Conservation (phyloP, 1,140 invertebrate genomes). For the Solenopsis invicta region DNA sequence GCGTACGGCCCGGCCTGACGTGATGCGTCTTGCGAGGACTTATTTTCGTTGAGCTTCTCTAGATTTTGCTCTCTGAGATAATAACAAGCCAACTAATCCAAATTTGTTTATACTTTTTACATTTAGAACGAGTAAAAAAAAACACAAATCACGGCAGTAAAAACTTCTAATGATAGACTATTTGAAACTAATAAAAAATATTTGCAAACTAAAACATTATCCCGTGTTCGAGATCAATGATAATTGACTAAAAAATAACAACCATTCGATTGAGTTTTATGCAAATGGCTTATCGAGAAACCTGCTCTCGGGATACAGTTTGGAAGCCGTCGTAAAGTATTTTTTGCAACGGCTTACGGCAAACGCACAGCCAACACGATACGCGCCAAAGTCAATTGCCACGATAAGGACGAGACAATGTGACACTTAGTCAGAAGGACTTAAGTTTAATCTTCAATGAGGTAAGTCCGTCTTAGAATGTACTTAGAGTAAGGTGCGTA, state of each 20-base stretch:
- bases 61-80: not conserved
- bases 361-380: conserved; percentile 39
- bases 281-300: not conserved
- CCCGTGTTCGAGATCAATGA: not conserved
- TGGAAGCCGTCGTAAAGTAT: conserved; percentile 6
- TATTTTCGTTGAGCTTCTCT: conserved; percentile 38
- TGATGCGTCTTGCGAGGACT: conserved; percentile 46
- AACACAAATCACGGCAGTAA: not conserved
- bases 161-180: not conserved
- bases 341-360: conserved; percentile 21
- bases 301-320: not conserved
- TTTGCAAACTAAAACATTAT: not conserved
- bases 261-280: not conserved
- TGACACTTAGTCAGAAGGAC: conserved; percentile 57
- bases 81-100: conserved; percentile 14
- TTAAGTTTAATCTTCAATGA: conserved; percentile 63
- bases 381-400: conserved; percentile 58
- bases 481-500: conserved; percentile 47
- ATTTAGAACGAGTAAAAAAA: not conserved
- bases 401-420: conserved; percentile 60
- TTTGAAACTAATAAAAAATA: not conserved
- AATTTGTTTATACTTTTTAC: conserved; percentile 8
- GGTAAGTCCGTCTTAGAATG: conserved; percentile 60
- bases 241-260: not conserved
- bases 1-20: conserved; percentile 42